A percentile compares a stretch with the other conserved stretches of the same genome.
phyloP scores from a whole-genome alignment of 2,888 invertebrate species.

The Drosophila niveifrons region DNA sequence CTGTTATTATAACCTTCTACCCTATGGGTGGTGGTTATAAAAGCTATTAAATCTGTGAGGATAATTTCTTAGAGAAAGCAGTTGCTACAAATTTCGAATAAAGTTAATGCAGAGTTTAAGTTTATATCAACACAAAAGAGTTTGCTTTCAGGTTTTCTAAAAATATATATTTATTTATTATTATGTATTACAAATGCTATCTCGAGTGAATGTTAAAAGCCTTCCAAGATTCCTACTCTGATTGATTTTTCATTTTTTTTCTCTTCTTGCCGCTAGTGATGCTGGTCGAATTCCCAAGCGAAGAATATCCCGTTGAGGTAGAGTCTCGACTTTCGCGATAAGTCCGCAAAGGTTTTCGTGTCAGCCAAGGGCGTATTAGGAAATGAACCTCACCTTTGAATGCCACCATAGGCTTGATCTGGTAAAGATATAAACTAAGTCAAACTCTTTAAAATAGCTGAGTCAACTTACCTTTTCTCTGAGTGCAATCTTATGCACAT shows the following conservation, averaged over 20 bases:
- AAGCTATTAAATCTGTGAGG: too few relatives aligned
- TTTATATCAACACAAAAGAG: too few relatives aligned
- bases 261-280: constrained; percentile 56
- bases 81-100: too few relatives aligned
- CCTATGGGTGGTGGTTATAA: too few relatives aligned
- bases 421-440: background rate
- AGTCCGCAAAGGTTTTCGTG: constrained; percentile 70
- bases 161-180: constrained; percentile 20
- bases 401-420: constrained; percentile 70
- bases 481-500: constrained; percentile 91
- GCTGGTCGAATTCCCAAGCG: constrained; percentile 54
- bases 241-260: constrained; percentile 61
- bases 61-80: too few relatives aligned
- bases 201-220: constrained; percentile 55
- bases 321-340: constrained; percentile 66
- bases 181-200: constrained; percentile 45
- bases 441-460: background rate
- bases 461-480: constrained; percentile 88
- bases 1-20: too few relatives aligned
- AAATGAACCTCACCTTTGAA: constrained; percentile 74
- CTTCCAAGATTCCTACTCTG: constrained; percentile 36
- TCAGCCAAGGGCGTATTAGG: constrained; percentile 72
- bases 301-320: constrained; percentile 73
- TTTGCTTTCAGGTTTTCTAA: background rate
- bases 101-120: too few relatives aligned